Percentiles rank a stretch among this genome's conserved stretches.
Conservation (phyloP, 2,888 invertebrate species). For the Prosopocoilus inquinatus region DNA sequence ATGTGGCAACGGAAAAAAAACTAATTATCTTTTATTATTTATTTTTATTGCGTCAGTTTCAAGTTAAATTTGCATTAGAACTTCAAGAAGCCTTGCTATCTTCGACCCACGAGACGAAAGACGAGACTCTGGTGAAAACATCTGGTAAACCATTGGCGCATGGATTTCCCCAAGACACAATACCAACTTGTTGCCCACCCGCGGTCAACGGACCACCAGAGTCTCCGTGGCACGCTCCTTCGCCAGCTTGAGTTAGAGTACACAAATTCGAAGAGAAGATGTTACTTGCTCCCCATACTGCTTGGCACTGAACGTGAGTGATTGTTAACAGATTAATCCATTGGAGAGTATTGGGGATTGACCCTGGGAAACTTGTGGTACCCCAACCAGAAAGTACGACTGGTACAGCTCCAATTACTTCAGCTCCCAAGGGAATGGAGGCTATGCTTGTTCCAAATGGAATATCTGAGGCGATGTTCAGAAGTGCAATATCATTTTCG, state of each 20-base stretch:
- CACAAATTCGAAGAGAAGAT: constrained; percentile 52
- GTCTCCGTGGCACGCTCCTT: constrained; percentile 59
- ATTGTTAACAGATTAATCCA: constrained; percentile 53
- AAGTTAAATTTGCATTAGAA: too few species aligned
- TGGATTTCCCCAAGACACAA: constrained; percentile 49
- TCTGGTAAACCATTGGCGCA: constrained; percentile 49
- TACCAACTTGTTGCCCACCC: constrained; percentile 17
- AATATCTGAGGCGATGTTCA: constrained; percentile 7
- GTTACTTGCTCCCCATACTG: constrained; percentile 44
- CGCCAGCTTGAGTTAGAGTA: constrained; percentile 57
- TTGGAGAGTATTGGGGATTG: constrained; percentile 55
- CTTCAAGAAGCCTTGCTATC: not conserved
- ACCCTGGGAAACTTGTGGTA: constrained; percentile 54
- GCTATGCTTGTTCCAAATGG: not conserved
- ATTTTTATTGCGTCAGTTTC: too few species aligned
- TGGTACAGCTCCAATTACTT: constrained; percentile 41
- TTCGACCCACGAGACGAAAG: constrained; percentile 30
- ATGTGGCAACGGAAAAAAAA: too few species aligned
- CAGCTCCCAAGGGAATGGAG: constrained; percentile 21
- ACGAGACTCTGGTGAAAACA: constrained; percentile 48
- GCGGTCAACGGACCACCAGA: constrained; percentile 22
- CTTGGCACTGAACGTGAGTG: constrained; percentile 56
- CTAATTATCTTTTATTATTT: too few species aligned
- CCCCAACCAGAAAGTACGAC: constrained; percentile 43
- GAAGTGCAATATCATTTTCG: constrained; percentile 9